Base-by-base conservation (phyloP, 2,888 invertebrate genomes). In the Serrognathus titanus region DNA sequence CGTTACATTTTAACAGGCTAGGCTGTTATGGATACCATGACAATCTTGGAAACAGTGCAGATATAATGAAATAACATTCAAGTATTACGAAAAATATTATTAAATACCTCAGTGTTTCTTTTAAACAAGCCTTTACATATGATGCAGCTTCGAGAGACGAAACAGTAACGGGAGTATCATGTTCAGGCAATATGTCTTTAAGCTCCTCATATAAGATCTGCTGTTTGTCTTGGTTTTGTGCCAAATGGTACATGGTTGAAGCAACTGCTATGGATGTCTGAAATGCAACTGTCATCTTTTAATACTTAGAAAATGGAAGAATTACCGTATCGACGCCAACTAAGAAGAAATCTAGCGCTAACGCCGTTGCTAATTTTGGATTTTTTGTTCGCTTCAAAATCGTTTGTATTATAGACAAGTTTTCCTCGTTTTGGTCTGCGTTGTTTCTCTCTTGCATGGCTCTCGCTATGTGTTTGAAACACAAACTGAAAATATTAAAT, bases 301-400 rank as follows among this genome's bases (percentile, higher is more conserved):
- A 49, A 24, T 36, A 13, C 12, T 20, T 41, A 41, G n/a, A 59
- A 16, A 52, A 46, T 47, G 35, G 3, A 48, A 3, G 2, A 62
- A 73, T 69, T 75, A 83, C 87, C 63, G 92, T 92, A 71, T 90
- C 90, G 1, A 92, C 86, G 9, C 92, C 92, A 59, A 92, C 92
- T 12, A 89, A 78, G 63, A 92, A 82, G 62, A 92, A 79, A 73
- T 92, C 92, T 57, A 92, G 73, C 5, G 90, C 87, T 61, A 92
- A 78, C 58, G 91, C 86, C 6, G 87, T 85, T 9, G 90, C 87
- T 54, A 83, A 69, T 72, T 82, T 83, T 36, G 81, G 81, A 71
- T 83, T 82, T 50, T 80, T 79, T 20, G 82, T 83, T 73, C 82
- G 81, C 51, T 77, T 71, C 38, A 84, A 75, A 63, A 84, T 83